Evolutionary conservation across 2,888 invertebrate genomes (phyloP), one percentile per base, ranked within the genome.

Genomic region (Opisthograptis luteolata): DNA sequence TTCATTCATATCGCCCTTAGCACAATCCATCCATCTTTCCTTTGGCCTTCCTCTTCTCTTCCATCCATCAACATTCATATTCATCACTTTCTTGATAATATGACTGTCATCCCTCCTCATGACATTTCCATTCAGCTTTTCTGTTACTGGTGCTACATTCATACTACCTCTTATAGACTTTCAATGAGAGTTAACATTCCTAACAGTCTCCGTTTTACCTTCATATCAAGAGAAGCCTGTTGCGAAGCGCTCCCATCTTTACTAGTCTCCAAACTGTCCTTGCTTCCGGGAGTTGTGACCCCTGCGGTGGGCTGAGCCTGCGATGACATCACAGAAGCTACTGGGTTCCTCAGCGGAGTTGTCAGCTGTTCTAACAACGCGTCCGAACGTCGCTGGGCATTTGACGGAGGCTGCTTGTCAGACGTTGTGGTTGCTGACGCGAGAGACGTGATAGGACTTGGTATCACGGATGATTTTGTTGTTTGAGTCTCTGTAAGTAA

Each of bases 341-440:
- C 72, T 0, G 81, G 80, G 61, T 82, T 88, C 53, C 81, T 72
- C 50, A 91, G 62, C 0, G 91, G 89, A 59, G 80, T 69, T 0
- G 91, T 91, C 54, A 91, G 73, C 42, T 89, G 87, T 62, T 91
- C 91, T 9, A 90, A 64, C 32, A 91, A 58, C 0, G 87, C 87
- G 46, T 91, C 91, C 0, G 90, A 89, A 3, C 91, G 84, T 0
- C 91, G 75, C 60, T 89, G 88, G 2, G 88, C 84, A 27, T 64
- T 82, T 0, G 84, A 77, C 5, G 88, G 79, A 24, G 83, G 70
- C 42, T 87, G 86, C 60, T 87, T 91, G 54, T 87, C 89, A 9
- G 79, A 58, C 3, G 73, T 68, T 2, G 81, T 67, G 0, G 81
- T 71, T 76, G 85, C 83, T 6, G 87, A 81, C n/a, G 86, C 70